phyloP scores from a whole-genome alignment of 2,797 vertebrate species.

The Dendrocincla tyrannina region DNA sequence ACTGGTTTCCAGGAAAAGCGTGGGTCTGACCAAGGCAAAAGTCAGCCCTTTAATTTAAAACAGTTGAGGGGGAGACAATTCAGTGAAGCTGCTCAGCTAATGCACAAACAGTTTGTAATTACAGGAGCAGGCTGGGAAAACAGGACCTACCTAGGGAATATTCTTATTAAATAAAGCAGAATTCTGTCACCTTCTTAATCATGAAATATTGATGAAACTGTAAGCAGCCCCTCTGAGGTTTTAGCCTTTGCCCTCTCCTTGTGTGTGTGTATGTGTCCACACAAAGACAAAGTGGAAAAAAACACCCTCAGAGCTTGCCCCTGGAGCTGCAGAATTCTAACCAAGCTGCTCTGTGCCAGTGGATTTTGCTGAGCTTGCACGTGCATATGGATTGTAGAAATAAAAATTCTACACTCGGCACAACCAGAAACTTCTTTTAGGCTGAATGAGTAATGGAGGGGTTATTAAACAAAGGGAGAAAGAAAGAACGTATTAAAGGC shows the following conservation, averaged over 20 bases:
- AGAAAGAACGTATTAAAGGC: not conserved
- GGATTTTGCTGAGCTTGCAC: conserved; percentile 40
- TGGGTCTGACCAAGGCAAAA: conserved; percentile 24
- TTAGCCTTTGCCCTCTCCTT: conserved; percentile 65
- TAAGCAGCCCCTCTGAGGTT: conserved; percentile 60
- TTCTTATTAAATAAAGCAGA: conserved; percentile 71
- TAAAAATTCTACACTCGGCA: conserved; percentile 10
- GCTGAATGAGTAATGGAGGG: not conserved
- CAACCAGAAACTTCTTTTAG: not conserved
- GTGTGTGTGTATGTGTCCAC: not conserved
- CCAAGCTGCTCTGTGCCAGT: not conserved
- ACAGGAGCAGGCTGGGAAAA: conserved; percentile 41
- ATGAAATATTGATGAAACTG: conserved; percentile 75
- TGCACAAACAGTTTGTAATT: conserved; percentile 52
- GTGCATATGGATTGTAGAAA: conserved; percentile 5
- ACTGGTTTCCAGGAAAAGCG: conserved; percentile 21
- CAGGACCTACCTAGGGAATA: conserved; percentile 52
- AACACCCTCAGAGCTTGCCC: not conserved
- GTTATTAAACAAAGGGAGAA: not conserved
- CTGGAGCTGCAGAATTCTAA: conserved; percentile 36
- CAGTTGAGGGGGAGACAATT: conserved; percentile 4
- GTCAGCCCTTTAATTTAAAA: conserved; percentile 58
- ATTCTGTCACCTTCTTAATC: conserved; percentile 73
- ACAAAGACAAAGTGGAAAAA: not conserved
- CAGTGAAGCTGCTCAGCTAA: not conserved